Evolutionary conservation across 2,113 vertebrate genomes (phyloP).

Genomic region (Actenoides hombroni): DNA sequence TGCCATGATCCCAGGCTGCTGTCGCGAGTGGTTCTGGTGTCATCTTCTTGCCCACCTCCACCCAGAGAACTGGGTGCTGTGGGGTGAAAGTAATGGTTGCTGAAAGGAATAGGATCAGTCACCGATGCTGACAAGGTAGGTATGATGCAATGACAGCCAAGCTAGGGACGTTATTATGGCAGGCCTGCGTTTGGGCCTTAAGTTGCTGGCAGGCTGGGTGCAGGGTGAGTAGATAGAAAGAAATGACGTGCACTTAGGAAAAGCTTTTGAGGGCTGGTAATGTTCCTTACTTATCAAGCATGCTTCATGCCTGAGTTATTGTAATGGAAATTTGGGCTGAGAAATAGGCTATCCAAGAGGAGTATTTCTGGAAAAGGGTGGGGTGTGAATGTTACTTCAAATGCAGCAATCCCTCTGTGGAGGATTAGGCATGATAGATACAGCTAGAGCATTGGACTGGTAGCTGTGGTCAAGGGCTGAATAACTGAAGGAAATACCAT

Average conservation of each 20-base stretch:
- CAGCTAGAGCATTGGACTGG: not conserved
- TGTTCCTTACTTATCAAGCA: not conserved
- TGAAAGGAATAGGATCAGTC: not conserved
- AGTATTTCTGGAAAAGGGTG: not conserved
- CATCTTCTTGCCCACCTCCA: not conserved
- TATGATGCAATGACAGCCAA: not conserved
- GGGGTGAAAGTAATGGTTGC: not conserved
- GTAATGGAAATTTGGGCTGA: not conserved
- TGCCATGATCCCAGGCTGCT: not conserved
- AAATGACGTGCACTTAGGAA: not conserved
- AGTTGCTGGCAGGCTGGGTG: not conserved
- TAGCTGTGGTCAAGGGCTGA: not conserved
- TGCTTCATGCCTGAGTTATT: not conserved
- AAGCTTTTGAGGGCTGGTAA: not conserved
- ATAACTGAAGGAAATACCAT: not conserved
- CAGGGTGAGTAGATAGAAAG: not conserved
- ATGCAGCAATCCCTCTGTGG: not conserved
- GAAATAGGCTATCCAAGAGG: not conserved
- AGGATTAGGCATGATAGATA: not conserved
- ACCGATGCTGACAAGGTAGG: not conserved
- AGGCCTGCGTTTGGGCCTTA: not conserved
- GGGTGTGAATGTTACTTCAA: not conserved
- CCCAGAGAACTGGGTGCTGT: not conserved
- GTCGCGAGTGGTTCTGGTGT: not conserved
- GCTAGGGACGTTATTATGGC: accelerated